Evolutionary conservation across 2,888 invertebrate genomes (phyloP).

Genomic region (Agrotis puta): DNA sequence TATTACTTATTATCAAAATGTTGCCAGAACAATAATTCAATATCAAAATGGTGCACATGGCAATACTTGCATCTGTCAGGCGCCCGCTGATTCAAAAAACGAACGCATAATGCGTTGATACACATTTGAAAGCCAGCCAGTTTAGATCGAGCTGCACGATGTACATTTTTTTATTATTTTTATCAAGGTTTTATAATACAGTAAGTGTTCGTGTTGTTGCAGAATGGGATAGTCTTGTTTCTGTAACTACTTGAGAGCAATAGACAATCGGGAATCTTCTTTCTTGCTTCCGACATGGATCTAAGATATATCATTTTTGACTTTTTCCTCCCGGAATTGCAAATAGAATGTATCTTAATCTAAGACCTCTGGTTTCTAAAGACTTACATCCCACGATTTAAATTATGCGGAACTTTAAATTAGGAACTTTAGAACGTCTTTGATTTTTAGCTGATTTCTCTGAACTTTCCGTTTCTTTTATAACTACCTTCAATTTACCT

Average conservation of each 20-base stretch:
- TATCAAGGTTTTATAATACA: neutral
- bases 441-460: too few relatives aligned
- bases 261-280: too few relatives aligned
- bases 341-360: neutral
- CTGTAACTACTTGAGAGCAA: neutral
- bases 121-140: slow-evolving; percentile 75
- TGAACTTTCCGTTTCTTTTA: too few relatives aligned
- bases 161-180: neutral
- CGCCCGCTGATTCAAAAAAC: slow-evolving; percentile 86
- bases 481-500: too few relatives aligned
- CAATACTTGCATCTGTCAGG: slow-evolving; percentile 89
- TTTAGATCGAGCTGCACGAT: slow-evolving; percentile 50
- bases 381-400: neutral
- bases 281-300: too few relatives aligned
- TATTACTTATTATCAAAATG: slow-evolving; percentile 62
- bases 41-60: slow-evolving; percentile 81
- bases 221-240: neutral
- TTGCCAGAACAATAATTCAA: slow-evolving; percentile 76
- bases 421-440: too few relatives aligned
- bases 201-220: neutral
- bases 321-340: too few relatives aligned
- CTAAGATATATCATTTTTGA: too few relatives aligned
- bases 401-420: too few relatives aligned
- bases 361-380: neutral
- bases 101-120: slow-evolving; percentile 83